A percentile compares a stretch with the other conserved stretches of the same genome.
These are phyloP conservation scores for Drosophila falleni DNA, from an alignment of 2,888 invertebrate genomes.

Conservation along the genomic window DNA sequence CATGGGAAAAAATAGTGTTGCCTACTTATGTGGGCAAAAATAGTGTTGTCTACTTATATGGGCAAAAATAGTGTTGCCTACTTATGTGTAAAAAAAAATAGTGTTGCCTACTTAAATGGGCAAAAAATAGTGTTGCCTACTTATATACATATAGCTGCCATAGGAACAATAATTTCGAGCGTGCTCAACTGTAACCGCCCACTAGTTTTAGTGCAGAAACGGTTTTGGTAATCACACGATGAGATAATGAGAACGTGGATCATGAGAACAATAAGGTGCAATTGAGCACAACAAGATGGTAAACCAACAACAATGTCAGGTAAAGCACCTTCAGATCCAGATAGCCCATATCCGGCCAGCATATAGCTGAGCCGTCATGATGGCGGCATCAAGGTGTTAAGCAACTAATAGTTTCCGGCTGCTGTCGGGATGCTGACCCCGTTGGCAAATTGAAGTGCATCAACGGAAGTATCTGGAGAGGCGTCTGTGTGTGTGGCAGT, in stretches of 20 bases:
- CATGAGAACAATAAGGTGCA: constrained; percentile 1
- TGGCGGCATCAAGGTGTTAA: constrained; percentile 46
- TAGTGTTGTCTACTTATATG: no score
- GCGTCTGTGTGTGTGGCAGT: constrained; percentile 26
- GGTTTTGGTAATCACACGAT: constrained; percentile 10
- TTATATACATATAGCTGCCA: no score
- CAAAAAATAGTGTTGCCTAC: no score
- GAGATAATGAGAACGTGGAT: constrained; percentile 16
- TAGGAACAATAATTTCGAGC: no score
- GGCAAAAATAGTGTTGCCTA: no score
- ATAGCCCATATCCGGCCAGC: neutral
- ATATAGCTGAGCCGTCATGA: constrained; percentile 6
- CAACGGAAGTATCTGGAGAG: constrained; percentile 4
- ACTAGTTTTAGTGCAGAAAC: no score
- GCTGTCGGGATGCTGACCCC: constrained; percentile 11
- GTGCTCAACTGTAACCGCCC: no score
- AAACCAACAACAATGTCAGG: constrained; percentile 13
- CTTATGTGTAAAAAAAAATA: no score
- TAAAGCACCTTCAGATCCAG: neutral
- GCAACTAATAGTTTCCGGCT: constrained; percentile 29
- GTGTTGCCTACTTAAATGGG: no score
- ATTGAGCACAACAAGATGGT: constrained; percentile 41
- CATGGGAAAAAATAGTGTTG: no score
- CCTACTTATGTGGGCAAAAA: no score
- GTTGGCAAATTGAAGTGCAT: constrained; percentile 49